These are phyloP conservation scores for Pelodytes ibericus DNA, from an alignment of 2,797 vertebrate species.

Conservation along the genomic window DNA sequence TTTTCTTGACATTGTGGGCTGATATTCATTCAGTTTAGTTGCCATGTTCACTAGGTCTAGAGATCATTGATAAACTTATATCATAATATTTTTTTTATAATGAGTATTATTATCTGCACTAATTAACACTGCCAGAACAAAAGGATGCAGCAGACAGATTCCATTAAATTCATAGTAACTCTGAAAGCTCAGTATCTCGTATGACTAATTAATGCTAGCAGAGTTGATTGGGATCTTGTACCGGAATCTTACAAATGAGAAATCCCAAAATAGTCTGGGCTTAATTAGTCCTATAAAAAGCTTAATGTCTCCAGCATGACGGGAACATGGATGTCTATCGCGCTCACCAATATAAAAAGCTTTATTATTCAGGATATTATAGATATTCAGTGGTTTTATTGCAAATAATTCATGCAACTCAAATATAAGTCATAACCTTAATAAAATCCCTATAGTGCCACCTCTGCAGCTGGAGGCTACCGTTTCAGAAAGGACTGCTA, in stretches of 20 bases:
- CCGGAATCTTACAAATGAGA: neutral
- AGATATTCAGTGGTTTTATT: no score
- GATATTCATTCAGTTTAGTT: neutral
- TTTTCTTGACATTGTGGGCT: no score
- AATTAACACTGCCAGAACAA: neutral
- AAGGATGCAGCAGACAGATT: neutral
- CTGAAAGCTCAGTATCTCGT: neutral
- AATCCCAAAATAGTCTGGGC: neutral
- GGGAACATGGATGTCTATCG: no score
- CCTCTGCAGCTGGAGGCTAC: no score
- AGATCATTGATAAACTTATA: neutral
- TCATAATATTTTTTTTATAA: neutral
- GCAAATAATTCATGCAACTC: no score
- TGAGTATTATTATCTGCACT: neutral
- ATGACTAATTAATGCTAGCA: neutral
- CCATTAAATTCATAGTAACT: neutral
- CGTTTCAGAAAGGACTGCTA: no score
- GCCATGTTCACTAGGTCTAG: neutral
- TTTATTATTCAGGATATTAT: no score
- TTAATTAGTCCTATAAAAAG: neutral
- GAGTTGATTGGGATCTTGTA: neutral
- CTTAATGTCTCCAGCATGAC: neutral
- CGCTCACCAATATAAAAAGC: no score
- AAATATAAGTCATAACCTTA: no score
- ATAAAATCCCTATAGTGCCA: no score